Evolutionary conservation across 2,113 vertebrate genomes (phyloP).

Genomic region (Odocoileus virginianus): DNA sequence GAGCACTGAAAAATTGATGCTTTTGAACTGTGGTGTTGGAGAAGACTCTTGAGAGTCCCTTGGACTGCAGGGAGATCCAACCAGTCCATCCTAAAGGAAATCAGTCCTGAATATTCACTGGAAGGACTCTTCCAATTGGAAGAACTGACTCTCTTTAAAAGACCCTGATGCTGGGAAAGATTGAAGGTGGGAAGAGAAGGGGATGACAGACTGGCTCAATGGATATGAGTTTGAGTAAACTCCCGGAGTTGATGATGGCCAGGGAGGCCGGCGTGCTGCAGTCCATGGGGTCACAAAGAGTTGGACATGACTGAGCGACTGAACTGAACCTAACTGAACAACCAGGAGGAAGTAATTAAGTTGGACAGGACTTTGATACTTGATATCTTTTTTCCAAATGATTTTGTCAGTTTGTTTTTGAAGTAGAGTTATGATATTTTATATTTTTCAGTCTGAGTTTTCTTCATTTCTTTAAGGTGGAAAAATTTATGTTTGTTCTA

Average conservation of each 20-base stretch:
- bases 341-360: not conserved
- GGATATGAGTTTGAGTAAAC: not conserved
- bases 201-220: not conserved
- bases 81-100: not conserved
- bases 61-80: not conserved
- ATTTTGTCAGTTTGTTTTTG: constrained; percentile 22
- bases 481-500: not conserved
- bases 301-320: not conserved
- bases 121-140: not conserved
- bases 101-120: not conserved
- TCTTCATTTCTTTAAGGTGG: not conserved
- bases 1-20: not conserved
- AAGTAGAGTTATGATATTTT: not conserved
- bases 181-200: not conserved
- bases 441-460: not conserved
- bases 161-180: not conserved
- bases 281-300: not conserved
- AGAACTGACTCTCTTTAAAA: not conserved
- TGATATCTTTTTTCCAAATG: not conserved
- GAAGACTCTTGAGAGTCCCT: not conserved
- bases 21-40: not conserved
- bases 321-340: not conserved
- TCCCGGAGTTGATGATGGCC: not conserved
- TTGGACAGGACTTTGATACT: not conserved
- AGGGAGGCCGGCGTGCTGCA: not conserved